A percentile compares a stretch with the other conserved stretches of the same genome.
These are phyloP conservation scores for Potorous gilbertii DNA, from an alignment of 2,797 vertebrate genomes.

Conservation along the genomic window DNA sequence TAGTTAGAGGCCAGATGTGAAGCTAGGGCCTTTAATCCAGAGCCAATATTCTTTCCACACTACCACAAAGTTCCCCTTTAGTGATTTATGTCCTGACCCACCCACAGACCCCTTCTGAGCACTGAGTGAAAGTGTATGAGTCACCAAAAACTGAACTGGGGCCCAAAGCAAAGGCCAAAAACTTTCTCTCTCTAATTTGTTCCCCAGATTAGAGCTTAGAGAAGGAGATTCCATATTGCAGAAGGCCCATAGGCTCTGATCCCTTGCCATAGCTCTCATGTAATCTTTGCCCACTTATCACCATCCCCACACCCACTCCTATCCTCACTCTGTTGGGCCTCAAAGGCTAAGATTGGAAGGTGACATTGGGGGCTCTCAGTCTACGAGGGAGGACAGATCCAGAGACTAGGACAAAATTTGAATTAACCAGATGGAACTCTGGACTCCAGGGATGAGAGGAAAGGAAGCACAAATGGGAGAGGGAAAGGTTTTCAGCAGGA, in stretches of 20 bases:
- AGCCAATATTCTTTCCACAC: neutral
- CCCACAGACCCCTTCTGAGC: neutral
- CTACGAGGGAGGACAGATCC: neutral
- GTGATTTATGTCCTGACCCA: neutral
- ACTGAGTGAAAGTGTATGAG: neutral
- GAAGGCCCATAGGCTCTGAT: neutral
- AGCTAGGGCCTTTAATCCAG: neutral
- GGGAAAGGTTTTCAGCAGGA: neutral
- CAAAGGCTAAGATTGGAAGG: neutral
- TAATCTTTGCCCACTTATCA: neutral
- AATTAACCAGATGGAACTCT: neutral
- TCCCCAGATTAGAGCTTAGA: neutral
- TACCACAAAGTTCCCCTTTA: neutral
- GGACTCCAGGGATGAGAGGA: neutral
- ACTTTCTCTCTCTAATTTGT: neutral
- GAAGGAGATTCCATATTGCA: neutral
- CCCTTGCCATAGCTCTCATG: neutral
- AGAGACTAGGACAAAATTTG: neutral
- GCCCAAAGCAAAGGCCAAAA: neutral
- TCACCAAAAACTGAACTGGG: neutral
- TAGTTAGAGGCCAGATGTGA: neutral
- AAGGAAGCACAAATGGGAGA: accelerated
- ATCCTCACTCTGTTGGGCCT: no score
- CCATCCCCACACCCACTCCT: neutral
- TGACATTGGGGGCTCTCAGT: neutral